These are phyloP conservation scores for Neoarius graeffei DNA, from an alignment of 2,113 vertebrate species.

Conservation along the genomic window DNA sequence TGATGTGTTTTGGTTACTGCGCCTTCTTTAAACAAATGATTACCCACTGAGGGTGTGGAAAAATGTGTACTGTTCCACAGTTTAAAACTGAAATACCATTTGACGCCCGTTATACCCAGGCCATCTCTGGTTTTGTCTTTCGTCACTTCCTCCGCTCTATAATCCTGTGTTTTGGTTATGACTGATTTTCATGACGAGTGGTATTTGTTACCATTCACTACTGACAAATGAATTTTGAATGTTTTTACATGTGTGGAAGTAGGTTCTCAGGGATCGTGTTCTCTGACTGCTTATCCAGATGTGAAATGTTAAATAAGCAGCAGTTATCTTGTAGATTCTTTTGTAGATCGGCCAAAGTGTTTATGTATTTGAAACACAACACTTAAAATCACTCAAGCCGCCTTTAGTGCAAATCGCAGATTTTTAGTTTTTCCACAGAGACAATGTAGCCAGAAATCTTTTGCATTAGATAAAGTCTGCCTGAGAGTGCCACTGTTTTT, in stretches of 20 bases:
- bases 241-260: neutral
- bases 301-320: neutral
- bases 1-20: neutral
- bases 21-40: slow-evolving; percentile 1
- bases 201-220: neutral
- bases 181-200: neutral
- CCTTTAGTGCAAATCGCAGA: neutral
- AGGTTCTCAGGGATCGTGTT: neutral
- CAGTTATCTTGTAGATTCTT: neutral
- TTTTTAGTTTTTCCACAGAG: neutral
- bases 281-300: neutral
- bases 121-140: neutral
- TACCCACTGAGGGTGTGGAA: neutral
- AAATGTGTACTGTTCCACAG: neutral
- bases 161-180: neutral
- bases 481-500: neutral
- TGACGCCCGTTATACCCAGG: neutral
- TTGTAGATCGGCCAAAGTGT: neutral
- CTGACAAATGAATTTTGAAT: neutral
- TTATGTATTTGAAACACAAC: neutral
- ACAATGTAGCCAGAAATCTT: neutral
- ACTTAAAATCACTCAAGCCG: neutral
- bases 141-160: neutral
- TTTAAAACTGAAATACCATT: neutral
- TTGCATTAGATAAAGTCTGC: neutral